phyloP scores from a whole-genome alignment of 2,113 vertebrate species.

The Glaucidium brasilianum region DNA sequence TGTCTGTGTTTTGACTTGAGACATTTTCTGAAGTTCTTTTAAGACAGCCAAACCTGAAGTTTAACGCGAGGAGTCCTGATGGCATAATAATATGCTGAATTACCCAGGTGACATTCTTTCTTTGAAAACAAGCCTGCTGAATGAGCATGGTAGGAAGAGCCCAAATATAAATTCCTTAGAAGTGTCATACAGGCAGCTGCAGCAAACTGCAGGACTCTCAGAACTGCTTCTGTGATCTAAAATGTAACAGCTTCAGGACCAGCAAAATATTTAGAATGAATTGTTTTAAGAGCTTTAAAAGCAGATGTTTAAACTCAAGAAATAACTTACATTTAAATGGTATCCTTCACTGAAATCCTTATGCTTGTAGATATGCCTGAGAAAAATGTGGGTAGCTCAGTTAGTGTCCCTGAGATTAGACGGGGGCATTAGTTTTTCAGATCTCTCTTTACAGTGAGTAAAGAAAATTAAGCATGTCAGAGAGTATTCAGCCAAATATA shows the following conservation, averaged over 20 bases:
- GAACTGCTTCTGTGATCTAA: neutral
- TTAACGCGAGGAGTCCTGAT: neutral
- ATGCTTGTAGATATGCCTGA: neutral
- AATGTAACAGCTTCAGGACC: neutral
- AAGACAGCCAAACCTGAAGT: neutral
- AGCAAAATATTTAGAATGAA: neutral
- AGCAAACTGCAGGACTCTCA: neutral
- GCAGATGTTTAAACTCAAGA: neutral
- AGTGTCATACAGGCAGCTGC: neutral
- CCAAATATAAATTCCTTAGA: neutral
- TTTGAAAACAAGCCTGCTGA: neutral
- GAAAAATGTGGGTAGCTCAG: neutral
- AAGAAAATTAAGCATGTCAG: neutral
- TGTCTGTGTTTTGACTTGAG: neutral
- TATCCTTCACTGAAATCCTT: neutral
- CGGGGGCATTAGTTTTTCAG: neutral
- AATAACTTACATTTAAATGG: neutral
- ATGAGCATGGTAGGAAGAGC: neutral
- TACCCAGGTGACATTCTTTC: neutral
- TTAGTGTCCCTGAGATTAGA: neutral
- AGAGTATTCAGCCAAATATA: neutral
- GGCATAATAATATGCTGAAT: neutral
- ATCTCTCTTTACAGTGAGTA: neutral
- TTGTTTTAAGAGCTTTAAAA: neutral
- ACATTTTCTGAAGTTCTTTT: neutral